These are phyloP conservation scores for Tokudaia muenninki DNA, from an alignment of 2,797 vertebrate species.

Conservation along the genomic window DNA sequence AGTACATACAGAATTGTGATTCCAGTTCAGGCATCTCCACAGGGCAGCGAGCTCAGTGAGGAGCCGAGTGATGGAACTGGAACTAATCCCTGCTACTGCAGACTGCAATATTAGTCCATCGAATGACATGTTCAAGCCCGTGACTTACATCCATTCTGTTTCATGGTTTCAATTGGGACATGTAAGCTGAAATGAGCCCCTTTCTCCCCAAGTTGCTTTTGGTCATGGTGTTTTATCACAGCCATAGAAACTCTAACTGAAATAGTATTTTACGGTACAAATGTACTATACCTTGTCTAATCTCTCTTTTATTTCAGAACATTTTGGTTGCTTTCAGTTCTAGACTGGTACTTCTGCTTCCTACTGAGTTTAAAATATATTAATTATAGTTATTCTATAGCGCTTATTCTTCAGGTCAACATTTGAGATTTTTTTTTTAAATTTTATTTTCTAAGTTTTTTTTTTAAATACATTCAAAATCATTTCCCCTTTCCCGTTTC, in stretches of 20 bases:
- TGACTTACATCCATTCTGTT: slow-evolving; percentile 10
- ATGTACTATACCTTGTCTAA: neutral
- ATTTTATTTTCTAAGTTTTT: too few relatives aligned
- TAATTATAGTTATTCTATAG: neutral
- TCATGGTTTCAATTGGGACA: neutral
- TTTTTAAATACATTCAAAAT: too few relatives aligned
- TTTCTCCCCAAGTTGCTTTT: neutral
- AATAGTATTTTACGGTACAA: neutral
- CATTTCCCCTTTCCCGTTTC: too few relatives aligned
- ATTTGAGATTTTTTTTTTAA: neutral
- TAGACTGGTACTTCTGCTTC: neutral
- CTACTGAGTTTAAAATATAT: neutral
- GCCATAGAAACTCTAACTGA: neutral
- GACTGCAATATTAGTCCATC: neutral
- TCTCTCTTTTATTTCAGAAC: neutral
- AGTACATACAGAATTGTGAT: neutral
- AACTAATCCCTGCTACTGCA: neutral
- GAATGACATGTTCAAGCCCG: neutral
- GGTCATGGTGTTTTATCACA: neutral
- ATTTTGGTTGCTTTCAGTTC: neutral
- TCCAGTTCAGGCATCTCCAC: neutral
- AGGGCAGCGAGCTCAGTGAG: neutral
- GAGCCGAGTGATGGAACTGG: neutral
- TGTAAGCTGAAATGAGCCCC: neutral
- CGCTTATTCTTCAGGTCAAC: neutral